phyloP scores from a whole-genome alignment of 2,888 invertebrate genomes.

The Rhorus exstirpatorius region DNA sequence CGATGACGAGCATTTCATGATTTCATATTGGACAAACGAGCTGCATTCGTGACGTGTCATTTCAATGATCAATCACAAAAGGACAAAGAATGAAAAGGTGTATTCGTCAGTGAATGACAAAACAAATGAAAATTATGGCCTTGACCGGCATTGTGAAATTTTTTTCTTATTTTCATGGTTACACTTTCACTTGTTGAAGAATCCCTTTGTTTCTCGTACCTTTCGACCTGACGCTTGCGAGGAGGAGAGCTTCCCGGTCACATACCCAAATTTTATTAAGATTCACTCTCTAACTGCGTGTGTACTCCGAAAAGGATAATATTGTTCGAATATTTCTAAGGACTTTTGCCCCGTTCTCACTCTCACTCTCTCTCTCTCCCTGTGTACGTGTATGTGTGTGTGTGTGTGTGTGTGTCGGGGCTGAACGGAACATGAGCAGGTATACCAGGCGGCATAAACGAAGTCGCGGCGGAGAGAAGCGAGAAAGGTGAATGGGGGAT shows the following conservation, averaged over 20 bases:
- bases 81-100: too few species aligned
- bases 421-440: conserved; percentile 51
- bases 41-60: too few species aligned
- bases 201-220: conserved; percentile 2
- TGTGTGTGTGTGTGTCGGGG: conserved; percentile 19
- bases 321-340: conserved; percentile 22
- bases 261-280: conserved; percentile 34
- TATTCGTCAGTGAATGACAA: not conserved
- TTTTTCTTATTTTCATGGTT: not conserved
- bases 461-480: conserved; percentile 28
- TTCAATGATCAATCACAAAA: too few species aligned
- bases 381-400: too few species aligned
- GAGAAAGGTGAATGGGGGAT: conserved; percentile 64
- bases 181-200: not conserved
- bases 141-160: not conserved
- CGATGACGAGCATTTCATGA: too few species aligned
- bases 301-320: not conserved
- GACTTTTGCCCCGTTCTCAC: conserved; percentile 7
- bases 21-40: too few species aligned
- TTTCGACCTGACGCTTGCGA: conserved; percentile 35
- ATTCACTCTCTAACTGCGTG: not conserved
- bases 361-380: conserved; percentile 20
- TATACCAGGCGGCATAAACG: conserved; percentile 39
- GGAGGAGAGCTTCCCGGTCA: too few species aligned
- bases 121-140: conserved; percentile 4